phyloP scores from a whole-genome alignment of 2,797 vertebrate species.

The Tadarida brasiliensis region DNA sequence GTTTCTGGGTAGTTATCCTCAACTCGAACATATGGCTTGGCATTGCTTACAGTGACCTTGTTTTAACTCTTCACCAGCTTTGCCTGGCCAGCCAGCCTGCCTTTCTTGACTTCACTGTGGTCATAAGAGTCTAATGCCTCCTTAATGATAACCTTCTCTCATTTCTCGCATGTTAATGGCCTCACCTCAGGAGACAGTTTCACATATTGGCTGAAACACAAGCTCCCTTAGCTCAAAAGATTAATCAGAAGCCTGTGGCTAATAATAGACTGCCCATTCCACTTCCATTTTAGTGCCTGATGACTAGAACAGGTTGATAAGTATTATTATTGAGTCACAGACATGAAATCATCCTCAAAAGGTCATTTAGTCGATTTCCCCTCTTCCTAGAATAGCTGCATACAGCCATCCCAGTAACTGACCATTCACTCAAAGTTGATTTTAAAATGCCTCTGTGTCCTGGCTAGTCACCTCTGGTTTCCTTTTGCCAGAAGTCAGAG shows the following conservation, averaged over 20 bases:
- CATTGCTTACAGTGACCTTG: slow-evolving; percentile 66
- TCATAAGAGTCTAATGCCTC: slow-evolving; percentile 71
- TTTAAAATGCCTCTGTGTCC: slow-evolving; percentile 29
- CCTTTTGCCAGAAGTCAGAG: slow-evolving; percentile 49
- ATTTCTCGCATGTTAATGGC: slow-evolving; percentile 72
- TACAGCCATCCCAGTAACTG: slow-evolving; percentile 14
- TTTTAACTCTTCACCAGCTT: slow-evolving; percentile 59
- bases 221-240: slow-evolving; percentile 77
- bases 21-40: slow-evolving; percentile 61
- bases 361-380: slow-evolving; percentile 54
- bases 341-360: slow-evolving; percentile 70
- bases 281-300: slow-evolving; percentile 58
- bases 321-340: slow-evolving; percentile 72
- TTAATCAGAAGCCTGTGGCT: slow-evolving; percentile 77
- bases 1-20: not conserved
- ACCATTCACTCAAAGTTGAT: slow-evolving; percentile 20
- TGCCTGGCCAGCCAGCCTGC: slow-evolving; percentile 40
- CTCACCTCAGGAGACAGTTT: slow-evolving; percentile 76
- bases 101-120: slow-evolving; percentile 53
- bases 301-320: slow-evolving; percentile 72
- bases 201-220: slow-evolving; percentile 76
- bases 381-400: slow-evolving; percentile 12
- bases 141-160: slow-evolving; percentile 79
- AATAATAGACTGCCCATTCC: slow-evolving; percentile 71
- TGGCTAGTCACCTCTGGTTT: not conserved